These are phyloP conservation scores for Meandrusa payeni DNA, from an alignment of 2,888 invertebrate genomes.

Conservation along the genomic window DNA sequence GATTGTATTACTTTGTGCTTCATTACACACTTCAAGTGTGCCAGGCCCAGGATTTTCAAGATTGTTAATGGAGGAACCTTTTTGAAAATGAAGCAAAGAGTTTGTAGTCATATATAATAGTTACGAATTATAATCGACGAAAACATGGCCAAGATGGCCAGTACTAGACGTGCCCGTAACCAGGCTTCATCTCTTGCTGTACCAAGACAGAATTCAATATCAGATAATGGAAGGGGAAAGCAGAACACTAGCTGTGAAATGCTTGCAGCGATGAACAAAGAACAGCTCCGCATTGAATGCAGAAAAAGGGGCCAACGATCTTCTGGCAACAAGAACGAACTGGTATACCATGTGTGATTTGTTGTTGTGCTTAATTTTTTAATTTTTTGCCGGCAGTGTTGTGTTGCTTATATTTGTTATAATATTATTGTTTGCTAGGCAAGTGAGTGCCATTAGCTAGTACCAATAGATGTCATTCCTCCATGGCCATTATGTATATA, in stretches of 20 bases:
- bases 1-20: conserved; percentile 22
- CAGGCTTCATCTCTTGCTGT: conserved; percentile 63
- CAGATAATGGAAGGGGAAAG: conserved; percentile 66
- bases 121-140: conserved; percentile 35
- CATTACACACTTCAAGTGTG: conserved; percentile 17
- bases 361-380: conserved; percentile 55
- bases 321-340: conserved; percentile 85
- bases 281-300: conserved; percentile 85
- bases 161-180: conserved; percentile 67
- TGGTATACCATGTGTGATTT: conserved; percentile 80
- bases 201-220: conserved; percentile 66
- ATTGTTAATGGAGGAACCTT: conserved; percentile 13
- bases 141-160: conserved; percentile 55
- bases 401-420: conserved; percentile 52
- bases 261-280: conserved; percentile 83
- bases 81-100: conserved; percentile 23
- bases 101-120: conserved; percentile 27
- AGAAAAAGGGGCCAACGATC: conserved; percentile 85
- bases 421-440: conserved; percentile 16
- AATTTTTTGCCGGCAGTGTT: conserved; percentile 55
- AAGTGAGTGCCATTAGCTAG: conserved; percentile 16
- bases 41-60: conserved; percentile 17
- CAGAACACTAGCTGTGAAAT: conserved; percentile 71
- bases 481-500: conserved; percentile 8
- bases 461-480: conserved; percentile 3